phyloP scores from a whole-genome alignment of 2,797 vertebrate genomes.

The Gadopsis marmoratus region DNA sequence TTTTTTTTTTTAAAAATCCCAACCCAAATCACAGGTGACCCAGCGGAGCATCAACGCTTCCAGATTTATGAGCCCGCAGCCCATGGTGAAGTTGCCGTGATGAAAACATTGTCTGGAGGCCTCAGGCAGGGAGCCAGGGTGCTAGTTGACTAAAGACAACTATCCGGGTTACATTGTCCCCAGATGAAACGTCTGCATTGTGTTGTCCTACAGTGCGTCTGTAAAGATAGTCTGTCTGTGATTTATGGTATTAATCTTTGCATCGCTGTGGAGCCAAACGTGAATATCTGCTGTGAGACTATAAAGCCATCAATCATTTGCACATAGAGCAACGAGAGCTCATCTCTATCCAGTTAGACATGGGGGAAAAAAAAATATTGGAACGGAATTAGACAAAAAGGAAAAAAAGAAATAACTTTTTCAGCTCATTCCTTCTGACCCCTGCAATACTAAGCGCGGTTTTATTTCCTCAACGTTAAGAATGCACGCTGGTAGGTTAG shows the following conservation, averaged over 20 bases:
- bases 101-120: slow-evolving; percentile 69
- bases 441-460: slow-evolving; percentile 1
- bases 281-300: slow-evolving; percentile 47
- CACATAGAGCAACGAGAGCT: slow-evolving; percentile 27
- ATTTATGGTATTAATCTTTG: slow-evolving; percentile 76
- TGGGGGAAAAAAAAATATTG: neutral
- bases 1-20: slow-evolving; percentile 14
- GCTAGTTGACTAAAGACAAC: slow-evolving; percentile 74
- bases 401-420: slow-evolving; percentile 2
- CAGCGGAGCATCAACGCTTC: slow-evolving; percentile 55
- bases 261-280: slow-evolving; percentile 56
- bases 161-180: slow-evolving; percentile 55
- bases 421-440: slow-evolving; percentile 42
- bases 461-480: slow-evolving; percentile 37
- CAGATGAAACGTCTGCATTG: slow-evolving; percentile 52
- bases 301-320: slow-evolving; percentile 67
- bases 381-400: neutral
- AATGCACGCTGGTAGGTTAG: slow-evolving; percentile 40
- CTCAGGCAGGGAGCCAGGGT: slow-evolving; percentile 70
- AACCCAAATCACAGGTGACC: slow-evolving; percentile 61
- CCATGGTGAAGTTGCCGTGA: slow-evolving; percentile 51
- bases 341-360: slow-evolving; percentile 17
- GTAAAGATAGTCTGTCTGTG: slow-evolving; percentile 48
- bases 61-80: slow-evolving; percentile 71
- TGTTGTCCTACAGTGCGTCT: slow-evolving; percentile 47